Conservation (phyloP, 1,140 invertebrate genomes). For the Drosophila lacertosa region DNA sequence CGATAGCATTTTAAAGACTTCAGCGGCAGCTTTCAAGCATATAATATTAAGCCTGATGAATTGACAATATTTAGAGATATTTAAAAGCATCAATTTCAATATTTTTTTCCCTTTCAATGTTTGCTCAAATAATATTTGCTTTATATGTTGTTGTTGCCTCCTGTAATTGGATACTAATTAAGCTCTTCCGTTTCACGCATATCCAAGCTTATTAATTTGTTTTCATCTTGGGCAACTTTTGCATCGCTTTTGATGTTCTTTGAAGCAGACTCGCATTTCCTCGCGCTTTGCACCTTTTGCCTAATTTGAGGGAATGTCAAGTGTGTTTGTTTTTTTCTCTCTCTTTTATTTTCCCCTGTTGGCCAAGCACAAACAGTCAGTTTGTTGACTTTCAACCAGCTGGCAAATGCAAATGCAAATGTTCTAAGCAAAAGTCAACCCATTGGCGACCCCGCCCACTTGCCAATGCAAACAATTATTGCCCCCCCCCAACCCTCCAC, state of each 20-base stretch:
- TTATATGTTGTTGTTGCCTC: not conserved
- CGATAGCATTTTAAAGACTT: not conserved
- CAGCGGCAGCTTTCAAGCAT: not conserved
- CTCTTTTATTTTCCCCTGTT: conserved; percentile 1
- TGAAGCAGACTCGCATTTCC: conserved; percentile 32
- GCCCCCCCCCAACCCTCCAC: too few species aligned
- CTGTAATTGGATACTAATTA: conserved; percentile 20
- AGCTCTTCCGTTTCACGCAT: not conserved
- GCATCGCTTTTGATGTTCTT: conserved; percentile 37
- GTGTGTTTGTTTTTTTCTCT: conserved; percentile 5
- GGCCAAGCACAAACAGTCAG: conserved; percentile 17
- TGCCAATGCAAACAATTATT: conserved; percentile 29
- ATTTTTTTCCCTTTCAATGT: not conserved
- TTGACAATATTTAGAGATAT: too few species aligned
- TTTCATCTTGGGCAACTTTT: conserved; percentile 18
- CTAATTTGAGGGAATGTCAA: conserved; percentile 22
- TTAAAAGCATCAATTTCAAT: too few species aligned
- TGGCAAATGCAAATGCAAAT: conserved; percentile 47
- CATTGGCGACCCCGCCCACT: conserved; percentile 17
- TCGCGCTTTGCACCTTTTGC: conserved; percentile 31
- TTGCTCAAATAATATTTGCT: not conserved
- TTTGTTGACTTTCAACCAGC: conserved; percentile 30
- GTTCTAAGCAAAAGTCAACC: conserved; percentile 24
- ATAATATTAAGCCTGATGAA: too few species aligned
- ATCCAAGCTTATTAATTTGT: conserved; percentile 14